These are phyloP conservation scores for Pluvianellus socialis DNA, from an alignment of 2,113 vertebrate species.

Conservation along the genomic window DNA sequence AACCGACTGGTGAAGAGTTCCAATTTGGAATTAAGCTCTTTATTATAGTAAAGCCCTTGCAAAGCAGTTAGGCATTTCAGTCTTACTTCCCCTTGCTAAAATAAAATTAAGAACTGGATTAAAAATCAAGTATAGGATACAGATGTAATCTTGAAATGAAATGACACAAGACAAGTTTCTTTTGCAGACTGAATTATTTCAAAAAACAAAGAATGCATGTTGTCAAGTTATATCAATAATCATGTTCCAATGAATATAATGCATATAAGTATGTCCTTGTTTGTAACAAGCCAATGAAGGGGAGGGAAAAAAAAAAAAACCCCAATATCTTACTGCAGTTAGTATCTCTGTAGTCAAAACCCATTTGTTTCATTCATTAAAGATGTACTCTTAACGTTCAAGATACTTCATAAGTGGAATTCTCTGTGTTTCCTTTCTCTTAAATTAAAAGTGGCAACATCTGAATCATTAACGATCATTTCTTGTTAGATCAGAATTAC, in stretches of 20 bases:
- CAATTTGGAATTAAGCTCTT: conserved; percentile 96
- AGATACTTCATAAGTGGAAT: neutral
- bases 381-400: neutral
- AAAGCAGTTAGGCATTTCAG: conserved; percentile 98
- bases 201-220: neutral
- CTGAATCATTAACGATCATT: fast-evolving
- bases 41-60: conserved; percentile 98
- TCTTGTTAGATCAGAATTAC: neutral
- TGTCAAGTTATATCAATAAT: neutral
- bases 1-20: conserved; percentile 99
- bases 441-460: neutral
- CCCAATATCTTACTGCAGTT: neutral
- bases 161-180: neutral
- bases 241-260: neutral
- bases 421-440: neutral
- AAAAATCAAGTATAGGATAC: neutral
- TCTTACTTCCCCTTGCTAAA: conserved; percentile 97
- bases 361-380: neutral
- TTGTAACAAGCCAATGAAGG: neutral
- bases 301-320: too few relatives aligned
- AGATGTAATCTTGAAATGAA: conserved; percentile 2
- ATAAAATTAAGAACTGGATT: conserved; percentile 60
- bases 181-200: neutral
- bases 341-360: neutral
- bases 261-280: neutral